Evolutionary conservation across 2,113 vertebrate species (phyloP), one percentile per base, ranked within the genome.

Genomic region (Heterocephalus glaber): DNA sequence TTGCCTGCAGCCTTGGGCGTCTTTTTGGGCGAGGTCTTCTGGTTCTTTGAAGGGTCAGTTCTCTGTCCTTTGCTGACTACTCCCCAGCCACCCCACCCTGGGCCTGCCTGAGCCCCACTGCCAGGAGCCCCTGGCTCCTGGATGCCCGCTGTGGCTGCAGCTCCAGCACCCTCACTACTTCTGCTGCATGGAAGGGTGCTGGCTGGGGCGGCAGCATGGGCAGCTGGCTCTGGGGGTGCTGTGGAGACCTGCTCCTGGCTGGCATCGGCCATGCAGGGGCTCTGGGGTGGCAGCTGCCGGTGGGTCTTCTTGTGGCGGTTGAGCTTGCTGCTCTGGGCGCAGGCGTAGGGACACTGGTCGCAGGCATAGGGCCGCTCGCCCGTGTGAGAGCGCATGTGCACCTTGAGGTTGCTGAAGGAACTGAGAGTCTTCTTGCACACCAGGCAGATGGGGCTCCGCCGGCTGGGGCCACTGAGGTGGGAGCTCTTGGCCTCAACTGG

Each of bases 261-360:
- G 98, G 74, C 97, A 89, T 19, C 97, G 89, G 96, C 98, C 98
- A 2, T 5, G 24, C 47, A 17, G 70, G 95, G 96, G 70, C 90
- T 95, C 61, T 24, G 88, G 7, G 94, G 13, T 13, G 0, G 58
- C 2, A 47, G 74, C 84, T 97, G 97, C 47, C 95, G 98, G 33
- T 99, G 99, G 2, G 99, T 99, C 98, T 99, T 99, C 99, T 99
- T 99, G 98, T 99, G 99, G 47, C 99, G 98, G 1, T 99, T 99
- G 24, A 99, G 98, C 97, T 99, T 99, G 94, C 99, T 99, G 96
- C 99, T 99, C 98, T 99, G 99, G 3, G 98, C 98, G 3, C 99
- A 99, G 94, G 99, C 98, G 1, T 99, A 99, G 96, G 98, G 97
- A 93, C 98, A 99, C 66, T 99, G 98, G 91, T 98, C 98, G 0